Base-by-base conservation (phyloP, 2,113 vertebrate species). In the Acrocephalus arundinaceus region DNA sequence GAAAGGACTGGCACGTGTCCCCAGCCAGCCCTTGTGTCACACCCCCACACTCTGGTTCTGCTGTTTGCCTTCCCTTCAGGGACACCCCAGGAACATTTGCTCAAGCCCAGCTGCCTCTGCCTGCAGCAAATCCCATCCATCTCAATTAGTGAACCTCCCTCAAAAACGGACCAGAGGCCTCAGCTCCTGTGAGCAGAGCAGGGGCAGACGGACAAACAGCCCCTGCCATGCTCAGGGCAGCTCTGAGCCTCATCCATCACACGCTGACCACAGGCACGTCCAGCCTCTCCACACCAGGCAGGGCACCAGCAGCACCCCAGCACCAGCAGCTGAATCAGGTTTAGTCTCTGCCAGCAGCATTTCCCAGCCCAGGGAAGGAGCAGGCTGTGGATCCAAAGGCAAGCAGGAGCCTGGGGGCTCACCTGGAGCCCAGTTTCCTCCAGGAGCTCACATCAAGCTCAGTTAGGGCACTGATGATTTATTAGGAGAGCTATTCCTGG, bases 11-110 rank as follows among this genome's bases (percentile, higher is more conserved):
- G 37, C 59, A 7, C 6, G 0, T 2, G 18, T 59, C 49, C 72
- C 68, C 81, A 22, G 67, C 7, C 48, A 46, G 67, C 18, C 31
- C 55, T 57, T 1, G 33, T 10, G 55, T 37, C 87, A 57, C 78
- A 15, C 2, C 2, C 0, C 13, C 80, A 24, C 1, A 0, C 63
- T 23, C 52, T 2, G 23, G 1, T 2, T 35, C n/a, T 86, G n/a
- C 46, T 87, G 7, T n/a, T 65, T 58, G 46, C 74, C 66, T 24
- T 33, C 23, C 72, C 24, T 62, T 9, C 1, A 0, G 55, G 55
- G 8, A 33, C 37, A 41, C 7, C 30, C 30, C 39, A 4, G 79
- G 58, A 77, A 5, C 8, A 39, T 84, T 28, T 1, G 11, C 78
- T 51, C 62, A 2, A 48, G 33, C 74, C 59, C 51, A 45, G 59